Evolutionary conservation across 2,888 invertebrate species (phyloP).

Genomic region (Epirrita christyi): DNA sequence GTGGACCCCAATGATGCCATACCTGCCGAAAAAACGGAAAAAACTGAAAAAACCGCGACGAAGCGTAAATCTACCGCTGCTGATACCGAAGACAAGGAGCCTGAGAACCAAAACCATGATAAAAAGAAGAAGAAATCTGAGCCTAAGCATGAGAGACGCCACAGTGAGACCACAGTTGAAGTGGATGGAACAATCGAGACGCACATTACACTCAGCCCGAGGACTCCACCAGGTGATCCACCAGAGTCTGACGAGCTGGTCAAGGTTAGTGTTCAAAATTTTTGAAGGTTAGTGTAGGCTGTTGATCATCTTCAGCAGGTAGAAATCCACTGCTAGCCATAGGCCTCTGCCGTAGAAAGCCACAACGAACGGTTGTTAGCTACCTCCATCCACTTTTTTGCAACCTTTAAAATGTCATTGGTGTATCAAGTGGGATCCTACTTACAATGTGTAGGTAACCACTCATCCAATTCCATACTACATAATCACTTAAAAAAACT

Average conservation of each 20-base stretch:
- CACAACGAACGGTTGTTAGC: no score
- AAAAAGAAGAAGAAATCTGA: slow-evolving; percentile 74
- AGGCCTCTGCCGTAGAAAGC: no score
- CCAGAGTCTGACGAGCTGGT: slow-evolving; percentile 97
- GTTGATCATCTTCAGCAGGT: no score
- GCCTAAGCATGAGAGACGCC: slow-evolving; percentile 62
- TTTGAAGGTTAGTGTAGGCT: no score
- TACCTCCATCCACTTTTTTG: no score
- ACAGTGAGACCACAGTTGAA: slow-evolving; percentile 80
- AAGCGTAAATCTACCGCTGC: slow-evolving; percentile 63
- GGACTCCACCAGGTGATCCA: slow-evolving; percentile 92
- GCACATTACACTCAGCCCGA: slow-evolving; percentile 91
- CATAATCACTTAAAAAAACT: no score
- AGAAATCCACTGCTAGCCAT: no score
- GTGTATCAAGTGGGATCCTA: no score
- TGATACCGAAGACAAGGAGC: slow-evolving; percentile 62
- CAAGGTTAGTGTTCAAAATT: slow-evolving; percentile 86
- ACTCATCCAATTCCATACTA: no score
- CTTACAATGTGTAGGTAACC: no score
- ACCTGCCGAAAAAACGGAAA: slow-evolving; percentile 44
- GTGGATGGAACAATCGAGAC: slow-evolving; percentile 90
- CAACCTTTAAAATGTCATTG: no score
- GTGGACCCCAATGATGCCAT: slow-evolving; percentile 74
- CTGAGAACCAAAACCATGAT: slow-evolving; percentile 40
- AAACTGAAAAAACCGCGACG: slow-evolving; percentile 45